These are phyloP conservation scores for Neoniphon sammara DNA, from an alignment of 2,797 vertebrate species.

Conservation along the genomic window DNA sequence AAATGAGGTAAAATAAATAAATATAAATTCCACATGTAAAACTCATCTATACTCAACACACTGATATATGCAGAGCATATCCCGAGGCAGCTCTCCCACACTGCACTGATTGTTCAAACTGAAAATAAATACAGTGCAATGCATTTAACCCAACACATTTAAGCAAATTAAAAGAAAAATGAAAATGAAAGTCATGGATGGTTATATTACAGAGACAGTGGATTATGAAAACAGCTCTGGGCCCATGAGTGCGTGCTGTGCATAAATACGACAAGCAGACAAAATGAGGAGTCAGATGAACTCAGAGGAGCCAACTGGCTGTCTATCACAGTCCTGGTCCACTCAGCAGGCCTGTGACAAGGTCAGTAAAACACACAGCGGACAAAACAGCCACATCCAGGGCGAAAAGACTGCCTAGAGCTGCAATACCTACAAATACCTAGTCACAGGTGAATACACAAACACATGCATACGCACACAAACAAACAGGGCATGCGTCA, in stretches of 20 bases:
- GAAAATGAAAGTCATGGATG: background rate
- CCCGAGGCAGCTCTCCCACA: no score
- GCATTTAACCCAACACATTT: background rate
- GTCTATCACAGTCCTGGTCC: conserved; percentile 43
- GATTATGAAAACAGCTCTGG: conserved; percentile 4
- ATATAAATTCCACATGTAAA: no score
- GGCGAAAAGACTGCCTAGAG: background rate
- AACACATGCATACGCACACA: background rate
- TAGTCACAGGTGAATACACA: background rate
- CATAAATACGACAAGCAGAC: conserved; percentile 26
- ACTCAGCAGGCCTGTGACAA: conserved; percentile 57
- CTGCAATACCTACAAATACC: background rate
- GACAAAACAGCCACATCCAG: background rate
- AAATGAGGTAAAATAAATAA: no score
- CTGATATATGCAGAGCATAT: no score
- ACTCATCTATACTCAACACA: no score
- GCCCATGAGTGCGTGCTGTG: conserved; percentile 33
- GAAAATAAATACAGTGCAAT: background rate
- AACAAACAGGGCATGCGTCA: background rate
- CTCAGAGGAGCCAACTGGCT: conserved; percentile 45
- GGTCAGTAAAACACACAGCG: conserved; percentile 45
- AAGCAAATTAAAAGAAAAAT: background rate
- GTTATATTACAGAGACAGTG: background rate
- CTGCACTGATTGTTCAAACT: no score
- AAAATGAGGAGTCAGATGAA: conserved; percentile 47